These are phyloP conservation scores for Achatina immaculata DNA, from an alignment of 1,140 invertebrate species.

Conservation along the genomic window DNA sequence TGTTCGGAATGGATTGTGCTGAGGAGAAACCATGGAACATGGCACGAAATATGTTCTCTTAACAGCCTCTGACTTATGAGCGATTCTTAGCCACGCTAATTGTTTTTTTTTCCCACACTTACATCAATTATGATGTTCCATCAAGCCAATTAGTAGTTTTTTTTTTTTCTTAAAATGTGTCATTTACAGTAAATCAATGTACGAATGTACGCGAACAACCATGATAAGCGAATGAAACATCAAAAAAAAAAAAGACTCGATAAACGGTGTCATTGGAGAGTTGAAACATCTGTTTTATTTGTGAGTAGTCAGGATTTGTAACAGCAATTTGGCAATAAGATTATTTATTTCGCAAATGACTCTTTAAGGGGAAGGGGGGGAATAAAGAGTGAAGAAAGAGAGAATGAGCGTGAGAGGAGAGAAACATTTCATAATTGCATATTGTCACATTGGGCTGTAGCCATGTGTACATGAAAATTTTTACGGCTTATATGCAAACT, in stretches of 20 bases:
- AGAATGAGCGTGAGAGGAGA: no score
- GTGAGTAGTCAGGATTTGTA: no score
- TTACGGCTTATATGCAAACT: no score
- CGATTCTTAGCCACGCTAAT: not conserved
- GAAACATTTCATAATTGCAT: no score
- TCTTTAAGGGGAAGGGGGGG: no score
- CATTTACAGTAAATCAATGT: not conserved
- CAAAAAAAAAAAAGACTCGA: not conserved
- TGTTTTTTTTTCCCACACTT: not conserved
- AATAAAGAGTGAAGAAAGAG: no score
- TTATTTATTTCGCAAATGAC: no score
- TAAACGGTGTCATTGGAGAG: not conserved
- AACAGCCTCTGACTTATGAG: not conserved
- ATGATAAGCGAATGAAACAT: slow-evolving; percentile 8
- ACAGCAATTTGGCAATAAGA: no score
- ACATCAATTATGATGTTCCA: not conserved
- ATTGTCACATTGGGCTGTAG: no score
- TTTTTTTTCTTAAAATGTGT: not conserved
- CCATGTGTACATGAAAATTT: no score
- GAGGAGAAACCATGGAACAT: not conserved
- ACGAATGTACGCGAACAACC: slow-evolving; percentile 7
- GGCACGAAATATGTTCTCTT: not conserved
- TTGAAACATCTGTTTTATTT: not conserved
- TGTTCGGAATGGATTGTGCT: not conserved
- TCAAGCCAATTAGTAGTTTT: not conserved